phyloP scores from a whole-genome alignment of 1,140 invertebrate species.

The Anastatus disparis region DNA sequence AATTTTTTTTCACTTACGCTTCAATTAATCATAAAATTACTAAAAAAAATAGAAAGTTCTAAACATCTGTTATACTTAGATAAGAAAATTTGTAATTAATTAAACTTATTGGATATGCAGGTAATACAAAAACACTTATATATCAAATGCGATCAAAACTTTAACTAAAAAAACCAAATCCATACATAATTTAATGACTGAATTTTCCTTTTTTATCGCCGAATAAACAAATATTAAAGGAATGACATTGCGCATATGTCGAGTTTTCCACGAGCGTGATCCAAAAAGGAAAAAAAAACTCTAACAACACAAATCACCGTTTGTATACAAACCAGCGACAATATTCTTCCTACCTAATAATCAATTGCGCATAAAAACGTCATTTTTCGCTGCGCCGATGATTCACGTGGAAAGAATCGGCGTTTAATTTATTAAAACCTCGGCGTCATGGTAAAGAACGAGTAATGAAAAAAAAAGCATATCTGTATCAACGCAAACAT shows the following conservation, averaged over 20 bases:
- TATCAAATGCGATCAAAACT: too few relatives aligned
- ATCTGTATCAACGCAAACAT: constrained; percentile 8
- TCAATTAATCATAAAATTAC: constrained; percentile 9
- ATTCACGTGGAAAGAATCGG: constrained; percentile 1
- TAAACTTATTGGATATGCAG: background rate
- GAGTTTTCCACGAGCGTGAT: background rate
- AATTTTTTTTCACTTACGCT: background rate
- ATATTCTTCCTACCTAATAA: too few relatives aligned
- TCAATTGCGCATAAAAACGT: constrained; percentile 8
- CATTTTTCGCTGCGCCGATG: background rate
- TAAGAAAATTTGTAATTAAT: background rate
- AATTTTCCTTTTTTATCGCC: too few relatives aligned
- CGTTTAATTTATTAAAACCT: constrained; percentile 4
- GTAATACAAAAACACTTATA: background rate
- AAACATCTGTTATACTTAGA: background rate
- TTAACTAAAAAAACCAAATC: too few relatives aligned
- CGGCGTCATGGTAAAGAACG: constrained; percentile 3
- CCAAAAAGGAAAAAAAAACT: too few relatives aligned
- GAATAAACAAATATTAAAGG: background rate
- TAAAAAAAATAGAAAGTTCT: background rate
- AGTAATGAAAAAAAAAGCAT: background rate
- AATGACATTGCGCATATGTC: constrained; percentile 11
- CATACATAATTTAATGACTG: too few relatives aligned
- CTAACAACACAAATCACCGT: too few relatives aligned
- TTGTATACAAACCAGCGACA: too few relatives aligned